Base-by-base conservation (phyloP, 2,113 vertebrate genomes). In the Toxotes jaculatrix region DNA sequence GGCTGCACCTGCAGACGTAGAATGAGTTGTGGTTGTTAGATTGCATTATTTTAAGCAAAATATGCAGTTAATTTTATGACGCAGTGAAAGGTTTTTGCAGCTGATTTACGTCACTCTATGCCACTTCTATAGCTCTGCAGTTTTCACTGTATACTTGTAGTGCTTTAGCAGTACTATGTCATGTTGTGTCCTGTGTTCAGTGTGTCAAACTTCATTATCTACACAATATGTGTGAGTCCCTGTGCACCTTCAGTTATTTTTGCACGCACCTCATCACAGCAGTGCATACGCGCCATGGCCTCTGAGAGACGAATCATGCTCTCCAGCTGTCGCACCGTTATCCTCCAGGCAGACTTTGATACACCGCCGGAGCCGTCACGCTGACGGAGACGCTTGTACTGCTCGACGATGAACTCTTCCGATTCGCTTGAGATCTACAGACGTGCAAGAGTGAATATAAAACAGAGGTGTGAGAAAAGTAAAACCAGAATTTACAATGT, bases 251-350 rank as follows among this genome's bases (percentile, higher is more conserved):
- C 32, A 1, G 8, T 27, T 7, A 0, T 47, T 40, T 17, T 42
- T 0, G 56, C 9, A 42, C 85, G 1, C 87, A 99, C 98, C 97
- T 99, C 98, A 32, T 99, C 98, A 40, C 97, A 98, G 94, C 98
- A 99, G 94, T 99, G 98, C 98, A 99, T 99, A 5, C 98, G 96
- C 9, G 98, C 97, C 98, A 99, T 99, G 42, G 94, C 95, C 94
- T 99, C 98, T 0, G 98, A 99, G 0, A 99, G 95, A 8, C 98
- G 97, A 86, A 99, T 99, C 97, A 99, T 98, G 93, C 98, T 99
- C 87, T 99, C 98, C 79, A 99, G 85, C 93, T 99, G 98, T 0
- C 98, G 89, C 47, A 99, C 98, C 0, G 98, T 99, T 81, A 99
- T 99, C 68, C 98, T 96, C 98, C 98, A 99, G 0, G 98, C 96